phyloP scores from a whole-genome alignment of 1,140 invertebrate species.

The Teleopsis dalmanni region DNA sequence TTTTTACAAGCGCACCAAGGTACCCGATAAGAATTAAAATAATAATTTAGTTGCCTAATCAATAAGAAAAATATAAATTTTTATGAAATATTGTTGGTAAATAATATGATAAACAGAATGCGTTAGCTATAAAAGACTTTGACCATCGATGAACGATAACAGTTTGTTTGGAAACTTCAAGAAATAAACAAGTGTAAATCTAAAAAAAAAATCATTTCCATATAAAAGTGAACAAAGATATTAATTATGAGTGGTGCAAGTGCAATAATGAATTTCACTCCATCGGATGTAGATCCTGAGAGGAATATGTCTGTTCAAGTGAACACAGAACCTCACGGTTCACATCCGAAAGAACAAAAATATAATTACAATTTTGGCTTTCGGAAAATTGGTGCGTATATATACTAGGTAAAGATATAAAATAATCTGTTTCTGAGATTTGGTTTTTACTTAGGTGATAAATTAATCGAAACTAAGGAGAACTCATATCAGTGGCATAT shows the following conservation, averaged over 20 bases:
- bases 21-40: too few relatives aligned
- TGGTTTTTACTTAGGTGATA: neutral
- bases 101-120: too few relatives aligned
- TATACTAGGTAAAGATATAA: neutral
- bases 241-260: neutral
- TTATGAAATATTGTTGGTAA: too few relatives aligned
- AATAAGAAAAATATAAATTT: too few relatives aligned
- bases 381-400: neutral
- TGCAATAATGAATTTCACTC: neutral
- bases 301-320: neutral
- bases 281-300: neutral
- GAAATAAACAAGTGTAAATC: too few relatives aligned
- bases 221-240: too few relatives aligned
- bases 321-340: neutral
- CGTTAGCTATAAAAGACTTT: too few relatives aligned
- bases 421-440: neutral
- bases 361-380: conserved; percentile 1
- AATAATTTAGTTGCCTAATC: too few relatives aligned
- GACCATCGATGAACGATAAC: too few relatives aligned
- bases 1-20: too few relatives aligned
- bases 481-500: neutral
- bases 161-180: too few relatives aligned
- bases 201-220: too few relatives aligned
- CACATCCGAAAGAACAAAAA: neutral
- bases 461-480: neutral